Evolutionary conservation across 2,113 vertebrate species (phyloP), one percentile per base, ranked within the genome.

Genomic region (Scalopus aquaticus): DNA sequence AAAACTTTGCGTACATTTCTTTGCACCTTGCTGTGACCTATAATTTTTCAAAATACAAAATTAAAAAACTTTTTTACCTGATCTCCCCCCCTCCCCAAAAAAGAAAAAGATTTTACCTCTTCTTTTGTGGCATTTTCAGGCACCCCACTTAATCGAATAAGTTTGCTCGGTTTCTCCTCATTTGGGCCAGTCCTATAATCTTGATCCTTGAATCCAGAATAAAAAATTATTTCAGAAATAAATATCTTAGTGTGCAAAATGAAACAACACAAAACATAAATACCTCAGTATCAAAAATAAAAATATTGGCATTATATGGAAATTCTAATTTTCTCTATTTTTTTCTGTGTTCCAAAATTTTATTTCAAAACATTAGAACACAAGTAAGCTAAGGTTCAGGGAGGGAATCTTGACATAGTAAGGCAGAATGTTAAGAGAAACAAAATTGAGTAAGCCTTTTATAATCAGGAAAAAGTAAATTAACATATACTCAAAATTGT

Each of bases 121-220:
- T 99, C 99, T 98, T 99, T 98, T 95, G 99, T 99, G 95, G 99
- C 99, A 97, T 98, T 99, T 98, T 99, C 99, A 96, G 99, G 99
- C 96, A 99, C 99, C 96, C 99, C 99, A 98, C 98, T 98, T 72
- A 99, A 98, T 86, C 98, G 99, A 98, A 99, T 98, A 65, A 99
- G 99, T 88, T 99, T 99, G 98, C 99, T 99, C 84, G 99, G 99
- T 96, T 99, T 99, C 93, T 99, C 98, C 20, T 99, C 98, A 95
- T 99, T 98, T 95, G 98, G 97, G 76, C 99, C 98, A 97, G 98
- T 99, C 95, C 99, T 98, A 97, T 99, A 99, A 98, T 99, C 99
- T 97, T 99, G 99, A 98, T 99, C 99, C 99, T 99, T 99, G 32
- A 98, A 95, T 97, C 94, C 80, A 98, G 46, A 98, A 98, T 96